A percentile compares a stretch with the other conserved stretches of the same genome.
Conservation (phyloP, 2,888 invertebrate species). For the Mermis nigrescens region DNA sequence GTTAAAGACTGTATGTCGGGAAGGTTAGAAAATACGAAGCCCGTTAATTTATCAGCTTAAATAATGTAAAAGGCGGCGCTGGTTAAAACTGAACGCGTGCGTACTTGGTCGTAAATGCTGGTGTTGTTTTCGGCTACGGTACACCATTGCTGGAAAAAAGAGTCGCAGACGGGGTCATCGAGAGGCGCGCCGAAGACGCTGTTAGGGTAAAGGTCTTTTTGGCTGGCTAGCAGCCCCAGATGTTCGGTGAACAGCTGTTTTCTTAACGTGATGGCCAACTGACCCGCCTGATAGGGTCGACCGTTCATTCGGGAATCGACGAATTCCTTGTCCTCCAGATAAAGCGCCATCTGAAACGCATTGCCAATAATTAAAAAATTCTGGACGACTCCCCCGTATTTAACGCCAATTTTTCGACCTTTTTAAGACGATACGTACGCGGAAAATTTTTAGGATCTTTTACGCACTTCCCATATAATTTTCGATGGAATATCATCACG, state of each 20-base stretch:
- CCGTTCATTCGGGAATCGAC: conserved; percentile 61
- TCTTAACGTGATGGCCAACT: conserved; percentile 63
- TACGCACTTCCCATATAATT: no score
- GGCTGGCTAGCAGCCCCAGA: conserved; percentile 46
- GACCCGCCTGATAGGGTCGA: conserved; percentile 56
- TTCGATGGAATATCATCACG: no score
- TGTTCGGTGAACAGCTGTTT: conserved; percentile 73
- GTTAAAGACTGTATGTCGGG: no score
- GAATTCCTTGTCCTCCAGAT: conserved; percentile 50
- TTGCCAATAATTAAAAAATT: no score
- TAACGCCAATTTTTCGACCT: no score
- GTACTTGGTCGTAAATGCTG: not conserved
- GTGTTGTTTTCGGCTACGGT: not conserved
- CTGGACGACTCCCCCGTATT: no score
- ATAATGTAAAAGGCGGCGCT: no score
- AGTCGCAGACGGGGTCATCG: not conserved
- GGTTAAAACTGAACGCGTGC: no score
- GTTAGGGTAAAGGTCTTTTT: not conserved
- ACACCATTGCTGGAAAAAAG: not conserved
- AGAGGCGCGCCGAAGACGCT: not conserved
- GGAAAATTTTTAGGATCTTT: no score
- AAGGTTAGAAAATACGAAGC: no score
- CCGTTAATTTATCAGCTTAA: no score
- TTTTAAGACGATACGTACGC: no score
- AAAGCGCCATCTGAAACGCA: conserved; percentile 38